These are phyloP conservation scores for Leptodactylus fallax DNA, from an alignment of 2,797 vertebrate species.

Conservation along the genomic window DNA sequence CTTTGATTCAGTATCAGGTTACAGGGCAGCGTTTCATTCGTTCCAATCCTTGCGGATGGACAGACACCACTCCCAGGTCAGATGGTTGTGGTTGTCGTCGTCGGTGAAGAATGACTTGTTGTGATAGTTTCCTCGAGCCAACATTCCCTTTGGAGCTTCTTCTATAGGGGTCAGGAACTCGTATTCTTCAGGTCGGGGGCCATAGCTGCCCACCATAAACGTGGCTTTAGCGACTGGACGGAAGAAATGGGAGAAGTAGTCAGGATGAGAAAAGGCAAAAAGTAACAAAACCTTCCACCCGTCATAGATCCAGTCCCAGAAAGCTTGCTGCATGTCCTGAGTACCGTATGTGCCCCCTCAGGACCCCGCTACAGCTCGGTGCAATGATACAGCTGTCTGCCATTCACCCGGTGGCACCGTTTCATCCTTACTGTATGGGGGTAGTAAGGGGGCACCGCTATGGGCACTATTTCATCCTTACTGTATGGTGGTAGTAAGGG, in stretches of 20 bases:
- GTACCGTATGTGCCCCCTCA: too few species aligned
- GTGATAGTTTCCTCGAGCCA: constrained; percentile 80
- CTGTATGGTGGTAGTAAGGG: too few species aligned
- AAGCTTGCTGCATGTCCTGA: background rate
- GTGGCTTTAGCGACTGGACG: constrained; percentile 80
- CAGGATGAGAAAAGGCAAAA: background rate
- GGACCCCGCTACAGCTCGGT: too few species aligned
- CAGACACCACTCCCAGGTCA: constrained; percentile 85
- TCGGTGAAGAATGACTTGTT: constrained; percentile 85
- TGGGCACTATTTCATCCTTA: too few species aligned
- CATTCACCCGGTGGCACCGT: too few species aligned
- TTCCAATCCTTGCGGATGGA: constrained; percentile 81
- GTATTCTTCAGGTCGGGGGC: constrained; percentile 80
- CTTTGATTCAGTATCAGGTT: background rate
- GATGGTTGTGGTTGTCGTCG: constrained; percentile 82
- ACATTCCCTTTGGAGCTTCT: constrained; percentile 81
- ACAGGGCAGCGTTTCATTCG: constrained; percentile 13
- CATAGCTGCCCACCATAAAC: constrained; percentile 84
- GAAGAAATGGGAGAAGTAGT: constrained; percentile 62
- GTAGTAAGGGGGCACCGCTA: too few species aligned
- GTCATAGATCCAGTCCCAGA: background rate
- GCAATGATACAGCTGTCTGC: too few species aligned
- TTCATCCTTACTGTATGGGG: too few species aligned
- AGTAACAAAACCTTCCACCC: background rate
- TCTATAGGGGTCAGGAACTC: constrained; percentile 81